Base-by-base conservation (phyloP, 2,113 vertebrate genomes). In the Ptychochromis oligacanthus region DNA sequence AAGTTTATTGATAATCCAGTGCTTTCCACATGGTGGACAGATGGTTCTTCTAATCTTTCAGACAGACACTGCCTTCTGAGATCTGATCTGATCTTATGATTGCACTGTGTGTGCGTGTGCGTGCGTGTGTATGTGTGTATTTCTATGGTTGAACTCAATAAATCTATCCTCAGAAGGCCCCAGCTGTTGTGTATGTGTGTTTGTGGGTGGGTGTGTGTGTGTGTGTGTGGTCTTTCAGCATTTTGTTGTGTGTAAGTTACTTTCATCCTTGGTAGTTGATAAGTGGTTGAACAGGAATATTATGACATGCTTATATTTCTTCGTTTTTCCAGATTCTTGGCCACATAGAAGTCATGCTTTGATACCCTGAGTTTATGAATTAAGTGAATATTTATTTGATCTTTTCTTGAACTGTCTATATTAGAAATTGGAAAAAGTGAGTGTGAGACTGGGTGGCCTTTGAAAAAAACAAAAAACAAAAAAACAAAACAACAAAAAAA, bases 31-130 rank as follows among this genome's bases (percentile, higher is more conserved):
- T 85, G 82, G 87, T 59, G 58, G 83, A 87, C 92, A 94, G 93
- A 94, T 93, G 91, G 88, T 75, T 88, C 87, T 82, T 90, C 89
- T 93, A 93, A 94, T 94, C 93, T 93, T 84, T 79, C 88, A 90
- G 84, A 88, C 91, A 94, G 91, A 93, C 86, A 78, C 82, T 90
- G 84, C 81, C 86, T 87, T 92, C 92, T 91, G 91, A 93, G 91
- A 93, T 92, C 84, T 92, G 93, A 91, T 90, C 83, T 90, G 88
- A 87, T 88, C 72, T 84, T 84, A 87, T 90, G 85, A 74, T 90
- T 84, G 64, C n/a, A 77, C n/a, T 80, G 26, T 40, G 80, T 54
- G 52, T 56, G 12, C 31, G 36, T 64, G 56, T 20, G 12, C 31
- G 36, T 64, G 56, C 15, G 18, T 64, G 6, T 81, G 18, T 18